Conservation (phyloP, 2,888 invertebrate species). For the Acrobasis consociella region DNA sequence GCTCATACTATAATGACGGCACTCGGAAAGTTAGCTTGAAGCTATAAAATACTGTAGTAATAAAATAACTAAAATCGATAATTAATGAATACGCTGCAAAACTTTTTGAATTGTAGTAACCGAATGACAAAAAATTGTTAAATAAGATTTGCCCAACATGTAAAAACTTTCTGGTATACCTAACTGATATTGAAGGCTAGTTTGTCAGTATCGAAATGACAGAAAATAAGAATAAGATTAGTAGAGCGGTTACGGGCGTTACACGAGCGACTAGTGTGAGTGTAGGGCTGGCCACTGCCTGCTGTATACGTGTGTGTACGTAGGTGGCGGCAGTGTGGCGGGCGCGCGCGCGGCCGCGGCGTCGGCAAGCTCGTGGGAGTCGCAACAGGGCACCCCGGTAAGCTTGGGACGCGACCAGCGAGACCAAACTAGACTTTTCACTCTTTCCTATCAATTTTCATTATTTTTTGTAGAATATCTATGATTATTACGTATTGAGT, state of each 20-base stretch:
- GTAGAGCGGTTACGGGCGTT: conserved; percentile 6
- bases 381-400: conserved; percentile 75
- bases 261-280: conserved; percentile 37
- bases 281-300: conserved; percentile 45
- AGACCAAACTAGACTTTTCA: conserved; percentile 65
- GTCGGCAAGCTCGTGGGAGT: conserved; percentile 69
- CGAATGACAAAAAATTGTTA: too few species aligned
- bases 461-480: conserved; percentile 75
- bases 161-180: too few species aligned
- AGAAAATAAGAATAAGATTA: background rate
- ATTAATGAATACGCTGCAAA: too few species aligned
- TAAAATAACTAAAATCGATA: too few species aligned
- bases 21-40: background rate
- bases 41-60: background rate
- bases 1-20: background rate
- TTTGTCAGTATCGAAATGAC: too few species aligned
- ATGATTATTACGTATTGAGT: conserved; percentile 73
- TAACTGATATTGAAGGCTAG: too few species aligned
- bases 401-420: conserved; percentile 70
- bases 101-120: too few species aligned
- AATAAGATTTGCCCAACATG: too few species aligned
- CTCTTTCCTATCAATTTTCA: conserved; percentile 72
- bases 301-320: conserved; percentile 75
- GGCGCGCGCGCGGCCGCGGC: conserved; percentile 67
- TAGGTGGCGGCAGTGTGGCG: conserved; percentile 78